Conservation (phyloP, 2,888 invertebrate genomes). For the Acleris cristana region DNA sequence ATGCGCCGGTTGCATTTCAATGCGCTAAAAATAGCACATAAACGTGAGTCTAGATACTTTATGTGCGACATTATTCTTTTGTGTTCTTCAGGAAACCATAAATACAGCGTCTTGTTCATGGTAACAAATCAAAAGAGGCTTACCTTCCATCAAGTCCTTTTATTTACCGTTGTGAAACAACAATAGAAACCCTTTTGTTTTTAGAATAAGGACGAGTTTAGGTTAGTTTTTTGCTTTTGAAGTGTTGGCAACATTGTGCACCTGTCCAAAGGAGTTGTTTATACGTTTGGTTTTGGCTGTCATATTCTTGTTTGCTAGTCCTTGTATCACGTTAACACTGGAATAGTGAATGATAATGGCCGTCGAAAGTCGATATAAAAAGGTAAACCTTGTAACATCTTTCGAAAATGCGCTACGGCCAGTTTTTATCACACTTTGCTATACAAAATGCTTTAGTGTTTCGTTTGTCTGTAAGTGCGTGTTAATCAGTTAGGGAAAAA, state of each 20-base stretch:
- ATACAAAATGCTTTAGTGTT: too few species aligned
- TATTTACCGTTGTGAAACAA: conserved; percentile 35
- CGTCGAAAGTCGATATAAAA: conserved; percentile 4
- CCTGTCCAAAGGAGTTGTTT: conserved; percentile 53
- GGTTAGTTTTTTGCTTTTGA: conserved; percentile 1
- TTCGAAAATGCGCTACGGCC: neutral
- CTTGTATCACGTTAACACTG: conserved; percentile 46
- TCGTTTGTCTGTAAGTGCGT: too few species aligned
- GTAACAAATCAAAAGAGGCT: conserved; percentile 74
- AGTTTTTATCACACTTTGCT: too few species aligned
- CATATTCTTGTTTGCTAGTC: conserved; percentile 67
- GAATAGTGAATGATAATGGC: conserved; percentile 24
- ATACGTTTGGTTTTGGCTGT: conserved; percentile 55
- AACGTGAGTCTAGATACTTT: conserved; percentile 30
- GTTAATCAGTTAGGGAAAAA: too few species aligned
- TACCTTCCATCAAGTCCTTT: conserved; percentile 54
- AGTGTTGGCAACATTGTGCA: conserved; percentile 35
- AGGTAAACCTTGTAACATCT: neutral
- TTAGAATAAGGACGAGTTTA: conserved; percentile 38
- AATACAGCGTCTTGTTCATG: conserved; percentile 66
- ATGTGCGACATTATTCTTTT: conserved; percentile 57
- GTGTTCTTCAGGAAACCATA: conserved; percentile 70
- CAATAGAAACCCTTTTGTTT: conserved; percentile 39
- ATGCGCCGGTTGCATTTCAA: conserved; percentile 27
- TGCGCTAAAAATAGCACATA: conserved; percentile 31